Base-by-base conservation (phyloP, 2,113 vertebrate species). In the Micronycteris hirsuta region DNA sequence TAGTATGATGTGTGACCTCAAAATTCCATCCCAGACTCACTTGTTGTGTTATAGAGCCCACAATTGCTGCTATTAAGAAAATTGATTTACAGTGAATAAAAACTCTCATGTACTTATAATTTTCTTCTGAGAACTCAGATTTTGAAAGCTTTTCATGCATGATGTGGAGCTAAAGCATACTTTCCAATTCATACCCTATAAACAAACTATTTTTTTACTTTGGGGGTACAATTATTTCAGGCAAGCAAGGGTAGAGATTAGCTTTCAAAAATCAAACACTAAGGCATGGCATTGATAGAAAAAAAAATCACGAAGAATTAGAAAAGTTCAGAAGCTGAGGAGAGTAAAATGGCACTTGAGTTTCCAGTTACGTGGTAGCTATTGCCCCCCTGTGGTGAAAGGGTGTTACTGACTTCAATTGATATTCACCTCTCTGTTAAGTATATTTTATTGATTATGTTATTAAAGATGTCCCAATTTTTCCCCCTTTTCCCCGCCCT, bases 321-420 rank as follows among this genome's bases (percentile, higher is more conserved):
- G 63, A 26, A 85, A 91, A 83, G 5, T 91, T 82, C 78, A 45
- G 70, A 92, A 80, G 45, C 36, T 11, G 17, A 96, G 36, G 33
- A 77, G n/a, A 63, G 1, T n/a, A 7, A 61, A 68, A 31, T 4
- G 1, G 1, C 28, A 52, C 20, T 89, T 67, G 16, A 68, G 63
- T 92, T 95, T 90, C 58, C 76, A 80, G 28, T 96, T 95, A 24
- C 7, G 13, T 86, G 65, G 92, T 67, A 84, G 28, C 80, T 96
- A 87, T 94, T 97, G 97, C 91, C 95, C 5, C 71, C 67, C 6
- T 84, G 91, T 33, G 97, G 92, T 47, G 0, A 70, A 54, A 67
- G 74, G 1, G 65, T 67, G n/a, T 81, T 83, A 87, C 10, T 92
- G 85, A n/a, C 28, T 77, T 78, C 54, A 61, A 83, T 22, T 14